Base-by-base conservation (phyloP, 2,113 vertebrate genomes). In the Trichomycterus rosablanca region DNA sequence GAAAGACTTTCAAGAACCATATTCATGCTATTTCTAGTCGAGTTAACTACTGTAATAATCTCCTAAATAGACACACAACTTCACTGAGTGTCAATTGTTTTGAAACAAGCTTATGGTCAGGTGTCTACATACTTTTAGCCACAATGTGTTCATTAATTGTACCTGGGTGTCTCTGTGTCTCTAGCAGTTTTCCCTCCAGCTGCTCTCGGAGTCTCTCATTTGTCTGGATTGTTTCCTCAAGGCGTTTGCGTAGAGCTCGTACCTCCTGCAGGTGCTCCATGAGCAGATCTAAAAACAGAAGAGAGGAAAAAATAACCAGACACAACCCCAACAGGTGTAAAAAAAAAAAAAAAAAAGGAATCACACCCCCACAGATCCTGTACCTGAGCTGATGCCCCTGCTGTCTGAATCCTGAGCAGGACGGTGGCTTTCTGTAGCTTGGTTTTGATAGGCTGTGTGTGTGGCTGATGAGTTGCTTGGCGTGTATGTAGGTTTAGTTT, bases 231-330 rank as follows among this genome's bases (percentile, higher is more conserved):
- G 90, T 95, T 71, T 97, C 91, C 75, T 97, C 95, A 56, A 98
- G 86, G 19, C 83, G 90, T 46, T 86, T 87, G 51, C 92, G 86
- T 72, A 98, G 75, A 57, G 87, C 85, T 67, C 94, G 84, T 71
- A 97, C 91, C 85, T 98, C 95, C 71, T 89, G 91, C 26, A 97
- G 86, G 59, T 97, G 92, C 67, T 95, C 93, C 73, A 89, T 89
- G 72, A 97, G 73, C 71, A 93, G 77, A 64, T 90, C 95, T 98
- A 77, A 68, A 54, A n/a, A n/a, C n/a, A n/a, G n/a, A n/a, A 20
- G 22, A 32, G 3, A 53, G 10, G 26, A 19, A 12, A n/a, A 12
- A 4, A 37, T 28, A 23, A 4, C 24, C 10, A 44, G 26, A 23
- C 4, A 19, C 10, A 55, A 10, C 60, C 4, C 26, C n/a, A 19